Percentiles rank a stretch among this genome's conserved stretches.
These are phyloP conservation scores for Pao palembangensis DNA, from an alignment of 2,113 vertebrate species.

Conservation along the genomic window DNA sequence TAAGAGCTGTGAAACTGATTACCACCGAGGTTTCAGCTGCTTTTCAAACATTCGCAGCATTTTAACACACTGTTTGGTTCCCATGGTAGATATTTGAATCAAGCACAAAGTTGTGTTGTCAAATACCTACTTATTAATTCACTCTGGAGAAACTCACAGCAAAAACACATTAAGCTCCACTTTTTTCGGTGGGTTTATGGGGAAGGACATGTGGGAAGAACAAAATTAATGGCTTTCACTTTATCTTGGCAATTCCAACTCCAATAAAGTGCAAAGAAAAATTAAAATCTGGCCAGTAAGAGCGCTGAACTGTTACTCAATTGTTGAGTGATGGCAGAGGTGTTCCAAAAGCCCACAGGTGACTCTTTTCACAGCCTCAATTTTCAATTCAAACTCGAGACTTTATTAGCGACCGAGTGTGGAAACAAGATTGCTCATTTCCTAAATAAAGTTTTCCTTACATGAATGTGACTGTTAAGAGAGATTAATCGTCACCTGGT, in stretches of 20 bases:
- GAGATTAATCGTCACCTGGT: conserved; percentile 56
- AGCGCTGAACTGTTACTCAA: conserved; percentile 60
- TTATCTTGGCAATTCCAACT: conserved; percentile 75
- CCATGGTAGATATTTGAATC: conserved; percentile 54
- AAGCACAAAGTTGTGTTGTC: conserved; percentile 56
- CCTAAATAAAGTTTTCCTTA: conserved; percentile 62
- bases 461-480: conserved; percentile 47
- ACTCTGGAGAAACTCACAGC: conserved; percentile 35
- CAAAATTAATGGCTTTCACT: conserved; percentile 65
- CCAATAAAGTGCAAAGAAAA: conserved; percentile 72
- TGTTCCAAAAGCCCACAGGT: conserved; percentile 70
- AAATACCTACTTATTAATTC: conserved; percentile 50
- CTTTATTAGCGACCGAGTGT: conserved; percentile 64
- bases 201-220: conserved; percentile 34
- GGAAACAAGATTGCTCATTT: conserved; percentile 62
- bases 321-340: conserved; percentile 51
- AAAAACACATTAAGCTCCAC: conserved; percentile 17
- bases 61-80: conserved; percentile 44
- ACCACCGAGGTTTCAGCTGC: conserved; percentile 45
- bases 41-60: conserved; percentile 45
- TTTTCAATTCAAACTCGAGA: conserved; percentile 55
- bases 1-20: conserved; percentile 64
- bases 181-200: background rate
- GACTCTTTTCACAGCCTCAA: conserved; percentile 67
- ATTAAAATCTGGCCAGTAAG: conserved; percentile 48